Base-by-base conservation (phyloP, 2,888 invertebrate genomes). In the Anoplius nigerrimus region DNA sequence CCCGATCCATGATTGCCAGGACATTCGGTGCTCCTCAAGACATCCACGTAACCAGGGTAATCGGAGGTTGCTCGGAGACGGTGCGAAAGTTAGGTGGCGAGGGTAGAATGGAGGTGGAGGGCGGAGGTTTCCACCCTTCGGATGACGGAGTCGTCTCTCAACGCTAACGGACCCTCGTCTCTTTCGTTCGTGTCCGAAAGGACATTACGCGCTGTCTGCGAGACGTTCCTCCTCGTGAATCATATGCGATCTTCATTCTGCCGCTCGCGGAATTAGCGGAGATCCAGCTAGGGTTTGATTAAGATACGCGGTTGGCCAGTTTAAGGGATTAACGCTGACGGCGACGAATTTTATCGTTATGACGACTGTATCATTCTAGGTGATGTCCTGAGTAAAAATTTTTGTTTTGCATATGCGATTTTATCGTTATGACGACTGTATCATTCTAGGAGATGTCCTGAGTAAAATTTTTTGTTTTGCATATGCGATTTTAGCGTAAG, bases 21-120 rank as follows among this genome's bases (percentile, higher is more conserved):
- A 34, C 34, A 34, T 18, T 48, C 48, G 48, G 16, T 48, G n/a
- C 48, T 16, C 16, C 48, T 20, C n/a, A 61, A 65, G 55, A 67
- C 43, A 55, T 69, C 53, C 21, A 20, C 57, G 69, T 75, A 72
- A 74, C 66, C 69, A 69, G 64, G 74, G 62, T 74, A 76, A 79
- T 74, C 69, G 75, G 71, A 78, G 71, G 71, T 78, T 75, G 76
- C 75, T 70, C 69, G 72, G 81, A 72, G 64, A 78, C 75, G 75
- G 64, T 66, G 76, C 69, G 70, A 72, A 76, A 79, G 71, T 74
- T 69, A 27, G 61, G 60, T 18, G 48, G 20, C 3, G 42, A 56
- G 27, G 53, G 48, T n/a, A 20, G 57, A 64, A 45, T 27, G 53
- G 48, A 34, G 65, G 64, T 53, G 21, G 43, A 48, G 61, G 46